phyloP scores from a whole-genome alignment of 1,140 invertebrate species.

The Coelopa frigida region DNA sequence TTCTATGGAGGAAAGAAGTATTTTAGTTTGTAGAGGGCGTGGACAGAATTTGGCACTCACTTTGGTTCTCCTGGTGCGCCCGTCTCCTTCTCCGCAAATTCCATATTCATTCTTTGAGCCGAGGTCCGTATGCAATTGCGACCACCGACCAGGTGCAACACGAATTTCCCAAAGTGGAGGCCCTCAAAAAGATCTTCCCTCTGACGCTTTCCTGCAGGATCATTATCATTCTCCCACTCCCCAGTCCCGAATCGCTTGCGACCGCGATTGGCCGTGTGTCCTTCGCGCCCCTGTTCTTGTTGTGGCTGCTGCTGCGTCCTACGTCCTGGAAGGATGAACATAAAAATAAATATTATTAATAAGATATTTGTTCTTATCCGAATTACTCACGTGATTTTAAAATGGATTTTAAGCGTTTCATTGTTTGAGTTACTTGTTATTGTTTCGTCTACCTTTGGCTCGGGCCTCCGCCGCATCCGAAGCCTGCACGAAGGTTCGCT shows the following conservation, averaged over 20 bases:
- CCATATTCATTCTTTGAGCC: slow-evolving; percentile 15
- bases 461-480: slow-evolving; percentile 70
- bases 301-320: slow-evolving; percentile 7
- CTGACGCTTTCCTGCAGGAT: too few species aligned
- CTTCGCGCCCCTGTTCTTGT: background rate
- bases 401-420: slow-evolving; percentile 4
- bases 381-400: slow-evolving; percentile 16
- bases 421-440: slow-evolving; percentile 9
- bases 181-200: slow-evolving; percentile 13
- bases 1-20: slow-evolving; percentile 11
- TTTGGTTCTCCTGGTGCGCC: too few species aligned
- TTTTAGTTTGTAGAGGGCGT: too few species aligned
- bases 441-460: slow-evolving; percentile 51
- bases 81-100: slow-evolving; percentile 21
- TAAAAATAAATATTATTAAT: background rate
- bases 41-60: too few species aligned
- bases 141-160: slow-evolving; percentile 24
- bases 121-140: slow-evolving; percentile 28
- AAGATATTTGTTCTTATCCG: too few species aligned
- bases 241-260: too few species aligned
- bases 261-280: too few species aligned
- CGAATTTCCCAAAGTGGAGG: slow-evolving; percentile 8
- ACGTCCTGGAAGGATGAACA: slow-evolving; percentile 4
- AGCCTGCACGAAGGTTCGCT: slow-evolving; percentile 69
- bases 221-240: too few species aligned